These are phyloP conservation scores for Ammospiza maritima DNA, from an alignment of 2,797 vertebrate species.

Conservation along the genomic window DNA sequence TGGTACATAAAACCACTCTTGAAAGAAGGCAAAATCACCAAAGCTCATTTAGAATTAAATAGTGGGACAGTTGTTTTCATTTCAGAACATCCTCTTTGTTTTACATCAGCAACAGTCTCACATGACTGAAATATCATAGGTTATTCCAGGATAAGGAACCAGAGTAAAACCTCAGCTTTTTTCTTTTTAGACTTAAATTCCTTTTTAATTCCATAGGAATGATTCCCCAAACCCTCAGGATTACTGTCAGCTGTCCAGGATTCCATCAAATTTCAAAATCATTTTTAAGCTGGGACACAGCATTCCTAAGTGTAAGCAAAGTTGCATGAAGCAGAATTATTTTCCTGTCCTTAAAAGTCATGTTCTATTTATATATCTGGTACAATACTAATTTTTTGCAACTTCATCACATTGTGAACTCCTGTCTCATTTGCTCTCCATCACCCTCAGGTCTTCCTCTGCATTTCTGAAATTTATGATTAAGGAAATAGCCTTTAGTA, in stretches of 20 bases:
- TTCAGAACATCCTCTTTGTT: background rate
- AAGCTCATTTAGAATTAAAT: background rate
- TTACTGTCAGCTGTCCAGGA: background rate
- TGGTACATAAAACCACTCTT: background rate
- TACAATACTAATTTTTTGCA: slow-evolving; percentile 16
- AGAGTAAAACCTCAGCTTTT: background rate
- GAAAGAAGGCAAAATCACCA: background rate
- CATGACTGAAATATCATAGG: background rate
- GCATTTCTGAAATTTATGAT: background rate
- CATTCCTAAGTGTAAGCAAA: slow-evolving; percentile 8
- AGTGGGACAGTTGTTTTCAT: background rate
- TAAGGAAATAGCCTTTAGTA: slow-evolving; percentile 19
- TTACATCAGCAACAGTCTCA: background rate
- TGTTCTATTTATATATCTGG: slow-evolving; percentile 12
- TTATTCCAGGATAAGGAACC: slow-evolving; percentile 5
- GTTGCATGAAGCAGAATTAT: slow-evolving; percentile 9
- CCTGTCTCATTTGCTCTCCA: slow-evolving; percentile 32
- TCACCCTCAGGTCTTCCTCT: slow-evolving; percentile 36
- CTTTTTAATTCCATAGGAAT: background rate
- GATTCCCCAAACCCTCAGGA: background rate
- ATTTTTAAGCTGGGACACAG: background rate
- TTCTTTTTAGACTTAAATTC: background rate
- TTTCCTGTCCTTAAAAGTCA: slow-evolving; percentile 23
- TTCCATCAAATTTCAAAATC: background rate
- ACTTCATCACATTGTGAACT: slow-evolving; percentile 35